phyloP scores from a whole-genome alignment of 2,888 invertebrate genomes.

The Molorchus minor region DNA sequence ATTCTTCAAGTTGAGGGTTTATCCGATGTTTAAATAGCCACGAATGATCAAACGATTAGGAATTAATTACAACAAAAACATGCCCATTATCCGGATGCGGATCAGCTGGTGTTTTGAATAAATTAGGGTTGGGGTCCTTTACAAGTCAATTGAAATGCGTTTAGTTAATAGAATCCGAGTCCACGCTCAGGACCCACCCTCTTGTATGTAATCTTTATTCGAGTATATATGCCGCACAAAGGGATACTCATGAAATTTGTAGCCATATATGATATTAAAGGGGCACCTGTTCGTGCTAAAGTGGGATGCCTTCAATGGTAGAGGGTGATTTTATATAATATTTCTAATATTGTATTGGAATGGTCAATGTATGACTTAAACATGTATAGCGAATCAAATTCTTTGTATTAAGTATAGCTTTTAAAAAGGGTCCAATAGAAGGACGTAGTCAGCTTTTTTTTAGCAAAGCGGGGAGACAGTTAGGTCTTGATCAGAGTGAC shows the following conservation, averaged over 20 bases:
- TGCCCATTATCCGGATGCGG: conserved; percentile 35
- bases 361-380: too few relatives aligned
- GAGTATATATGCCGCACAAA: conserved; percentile 17
- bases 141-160: conserved; percentile 48
- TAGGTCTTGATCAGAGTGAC: too few relatives aligned
- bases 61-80: conserved; percentile 34
- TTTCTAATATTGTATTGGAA: too few relatives aligned
- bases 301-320: not conserved
- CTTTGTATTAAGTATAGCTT: too few relatives aligned
- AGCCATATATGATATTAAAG: conserved; percentile 7
- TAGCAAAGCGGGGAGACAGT: too few relatives aligned
- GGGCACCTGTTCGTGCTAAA: not conserved
- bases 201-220: conserved; percentile 23
- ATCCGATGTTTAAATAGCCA: conserved; percentile 25
- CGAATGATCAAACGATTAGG: conserved; percentile 34
- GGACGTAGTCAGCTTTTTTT: too few relatives aligned
- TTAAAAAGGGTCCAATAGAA: too few relatives aligned
- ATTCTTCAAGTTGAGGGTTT: too few relatives aligned
- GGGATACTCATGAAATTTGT: conserved; percentile 5
- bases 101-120: conserved; percentile 42
- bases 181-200: conserved; percentile 25
- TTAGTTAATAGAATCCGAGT: conserved; percentile 47
- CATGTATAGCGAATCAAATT: too few relatives aligned
- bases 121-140: conserved; percentile 46
- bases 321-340: not conserved